These are phyloP conservation scores for Alligator mississippiensis DNA, from an alignment of 2,113 vertebrate species.

Conservation along the genomic window DNA sequence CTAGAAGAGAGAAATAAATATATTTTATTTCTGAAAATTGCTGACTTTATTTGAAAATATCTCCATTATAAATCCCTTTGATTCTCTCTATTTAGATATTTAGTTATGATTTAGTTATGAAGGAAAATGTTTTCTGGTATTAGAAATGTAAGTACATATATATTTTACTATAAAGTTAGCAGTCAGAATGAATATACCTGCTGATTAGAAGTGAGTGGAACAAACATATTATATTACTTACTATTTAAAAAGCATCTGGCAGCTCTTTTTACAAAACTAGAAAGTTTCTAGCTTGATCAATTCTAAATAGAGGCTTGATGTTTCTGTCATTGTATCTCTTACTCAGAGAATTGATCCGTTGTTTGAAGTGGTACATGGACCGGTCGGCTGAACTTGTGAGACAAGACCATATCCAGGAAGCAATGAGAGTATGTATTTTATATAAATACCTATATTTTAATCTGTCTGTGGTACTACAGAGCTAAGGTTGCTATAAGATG, in stretches of 20 bases:
- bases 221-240: neutral
- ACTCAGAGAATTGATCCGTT: constrained; percentile 94
- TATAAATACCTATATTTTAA: accelerated
- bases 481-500: neutral
- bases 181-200: neutral
- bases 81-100: too few relatives aligned
- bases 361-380: constrained; percentile 99
- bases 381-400: constrained; percentile 93
- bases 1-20: neutral
- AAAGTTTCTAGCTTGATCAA: neutral
- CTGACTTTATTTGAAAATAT: neutral
- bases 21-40: neutral
- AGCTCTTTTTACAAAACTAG: neutral
- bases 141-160: neutral
- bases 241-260: neutral
- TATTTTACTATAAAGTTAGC: neutral
- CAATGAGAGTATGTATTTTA: constrained; percentile 88
- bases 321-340: constrained; percentile 36
- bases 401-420: constrained; percentile 98
- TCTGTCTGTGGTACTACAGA: neutral
- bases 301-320: neutral
- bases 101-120: too few relatives aligned
- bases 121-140: neutral
- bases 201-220: neutral
- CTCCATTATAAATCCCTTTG: too few relatives aligned